These are phyloP conservation scores for Caradrina kadenii DNA, from an alignment of 2,888 invertebrate genomes.

Conservation along the genomic window DNA sequence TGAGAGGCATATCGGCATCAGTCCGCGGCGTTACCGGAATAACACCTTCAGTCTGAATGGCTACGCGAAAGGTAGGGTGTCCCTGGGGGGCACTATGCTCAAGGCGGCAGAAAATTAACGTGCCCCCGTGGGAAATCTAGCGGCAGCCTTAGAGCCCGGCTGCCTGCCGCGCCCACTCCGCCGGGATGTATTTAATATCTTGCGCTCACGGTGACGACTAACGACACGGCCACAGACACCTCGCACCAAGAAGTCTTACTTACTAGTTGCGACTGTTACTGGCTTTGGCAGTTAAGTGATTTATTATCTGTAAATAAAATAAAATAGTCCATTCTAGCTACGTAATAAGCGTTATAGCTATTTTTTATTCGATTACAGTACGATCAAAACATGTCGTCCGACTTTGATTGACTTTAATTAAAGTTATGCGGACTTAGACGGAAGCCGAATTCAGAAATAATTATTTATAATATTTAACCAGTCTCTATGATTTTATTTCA, in stretches of 20 bases:
- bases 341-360: too few species aligned
- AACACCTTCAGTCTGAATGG: constrained; percentile 90
- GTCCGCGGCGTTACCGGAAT: constrained; percentile 87
- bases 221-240: constrained; percentile 40
- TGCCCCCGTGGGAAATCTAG: constrained; percentile 92
- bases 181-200: constrained; percentile 88
- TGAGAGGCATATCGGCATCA: constrained; percentile 85
- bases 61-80: constrained; percentile 89
- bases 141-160: constrained; percentile 88
- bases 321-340: too few species aligned
- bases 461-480: too few species aligned
- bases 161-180: constrained; percentile 80
- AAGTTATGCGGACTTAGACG: too few species aligned
- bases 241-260: constrained; percentile 6
- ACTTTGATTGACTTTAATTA: too few species aligned
- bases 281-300: neutral
- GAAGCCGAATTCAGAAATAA: too few species aligned
- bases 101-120: constrained; percentile 95
- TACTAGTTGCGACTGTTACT: neutral
- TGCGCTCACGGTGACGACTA: constrained; percentile 68
- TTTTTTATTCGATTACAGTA: too few species aligned
- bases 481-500: too few species aligned
- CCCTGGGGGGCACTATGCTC: constrained; percentile 93
- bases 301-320: neutral
- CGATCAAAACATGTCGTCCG: too few species aligned